Evolutionary conservation across 2,888 invertebrate species (phyloP).

Genomic region (Crocallis elinguaria): DNA sequence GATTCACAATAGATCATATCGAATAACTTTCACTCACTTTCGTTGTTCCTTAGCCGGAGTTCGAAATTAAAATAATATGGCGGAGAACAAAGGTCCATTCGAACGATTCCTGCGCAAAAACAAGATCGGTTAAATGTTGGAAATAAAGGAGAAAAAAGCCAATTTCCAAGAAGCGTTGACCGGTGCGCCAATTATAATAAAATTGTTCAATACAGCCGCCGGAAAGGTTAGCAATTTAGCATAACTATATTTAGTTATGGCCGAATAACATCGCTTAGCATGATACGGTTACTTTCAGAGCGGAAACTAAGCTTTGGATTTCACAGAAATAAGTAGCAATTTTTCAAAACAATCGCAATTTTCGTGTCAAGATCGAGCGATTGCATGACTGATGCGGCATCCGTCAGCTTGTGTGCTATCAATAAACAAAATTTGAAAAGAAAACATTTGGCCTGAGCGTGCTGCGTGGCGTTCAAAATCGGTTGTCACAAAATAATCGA

Average conservation of each 20-base stretch:
- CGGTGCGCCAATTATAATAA: slow-evolving; percentile 81
- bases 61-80: slow-evolving; percentile 73
- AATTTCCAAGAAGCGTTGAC: slow-evolving; percentile 80
- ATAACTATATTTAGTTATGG: slow-evolving; percentile 54
- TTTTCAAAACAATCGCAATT: slow-evolving; percentile 34
- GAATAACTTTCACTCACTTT: slow-evolving; percentile 67
- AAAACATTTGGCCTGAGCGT: slow-evolving; percentile 34
- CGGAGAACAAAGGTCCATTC: slow-evolving; percentile 75
- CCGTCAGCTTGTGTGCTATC: slow-evolving; percentile 10
- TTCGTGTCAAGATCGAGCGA: slow-evolving; percentile 33
- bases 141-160: slow-evolving; percentile 70
- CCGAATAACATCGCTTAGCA: slow-evolving; percentile 39
- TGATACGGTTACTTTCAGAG: slow-evolving; percentile 39
- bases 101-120: slow-evolving; percentile 71
- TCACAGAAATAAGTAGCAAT: slow-evolving; percentile 19
- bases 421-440: slow-evolving; percentile 29
- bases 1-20: slow-evolving; percentile 47
- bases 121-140: slow-evolving; percentile 74
- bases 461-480: slow-evolving; percentile 28
- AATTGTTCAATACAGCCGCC: slow-evolving; percentile 75
- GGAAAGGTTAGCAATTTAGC: slow-evolving; percentile 72
- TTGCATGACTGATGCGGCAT: slow-evolving; percentile 20
- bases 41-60: slow-evolving; percentile 55
- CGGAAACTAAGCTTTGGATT: slow-evolving; percentile 28
- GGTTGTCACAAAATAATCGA: slow-evolving; percentile 64